Conservation (phyloP, 2,113 vertebrate species). For the Guaruba guarouba region DNA sequence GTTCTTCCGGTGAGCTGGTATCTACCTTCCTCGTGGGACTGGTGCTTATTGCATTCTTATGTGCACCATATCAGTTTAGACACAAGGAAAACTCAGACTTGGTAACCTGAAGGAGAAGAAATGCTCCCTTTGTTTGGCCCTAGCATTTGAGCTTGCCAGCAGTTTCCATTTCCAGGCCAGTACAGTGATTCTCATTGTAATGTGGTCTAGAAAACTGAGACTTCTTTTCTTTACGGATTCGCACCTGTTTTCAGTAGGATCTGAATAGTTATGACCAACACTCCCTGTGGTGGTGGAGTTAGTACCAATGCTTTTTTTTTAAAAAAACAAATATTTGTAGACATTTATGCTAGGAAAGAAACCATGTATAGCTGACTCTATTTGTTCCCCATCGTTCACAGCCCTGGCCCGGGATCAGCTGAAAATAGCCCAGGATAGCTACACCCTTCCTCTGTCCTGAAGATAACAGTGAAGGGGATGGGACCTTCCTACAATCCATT, state of each 20-base stretch:
- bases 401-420: neutral
- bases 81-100: neutral
- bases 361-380: neutral
- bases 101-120: neutral
- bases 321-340: neutral
- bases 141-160: neutral
- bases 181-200: neutral
- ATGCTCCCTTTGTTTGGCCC: neutral
- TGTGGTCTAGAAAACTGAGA: neutral
- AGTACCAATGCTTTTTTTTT: neutral
- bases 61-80: rapidly evolving
- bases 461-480: neutral
- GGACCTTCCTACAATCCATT: neutral
- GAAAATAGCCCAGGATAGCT: neutral
- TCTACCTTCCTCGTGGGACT: neutral
- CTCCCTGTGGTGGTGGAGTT: neutral
- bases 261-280: neutral
- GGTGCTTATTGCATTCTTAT: neutral
- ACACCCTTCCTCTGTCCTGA: neutral
- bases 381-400: neutral
- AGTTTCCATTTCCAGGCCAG: neutral
- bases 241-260: neutral
- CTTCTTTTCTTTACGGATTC: neutral
- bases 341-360: neutral
- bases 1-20: neutral